Base-by-base conservation (phyloP, 1,140 invertebrate genomes). In the Psix sp. region DNA sequence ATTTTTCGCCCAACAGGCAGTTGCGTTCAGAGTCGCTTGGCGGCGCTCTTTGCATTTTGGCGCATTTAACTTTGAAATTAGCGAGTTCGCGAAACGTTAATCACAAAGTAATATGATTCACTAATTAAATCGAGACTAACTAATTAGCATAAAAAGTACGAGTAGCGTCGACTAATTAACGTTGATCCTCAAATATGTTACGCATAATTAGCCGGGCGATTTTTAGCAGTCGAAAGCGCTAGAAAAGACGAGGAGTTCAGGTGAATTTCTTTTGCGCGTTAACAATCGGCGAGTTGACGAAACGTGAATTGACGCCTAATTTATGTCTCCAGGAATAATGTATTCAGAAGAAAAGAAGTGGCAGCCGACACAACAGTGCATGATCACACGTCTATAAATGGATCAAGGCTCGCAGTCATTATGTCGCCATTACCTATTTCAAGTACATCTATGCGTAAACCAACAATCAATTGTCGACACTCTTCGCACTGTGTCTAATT, bases 41-140 rank as follows among this genome's bases (percentile, higher is more conserved):
- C 3, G 26, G 33, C 21, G 17, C 57, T 57, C 45, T 42, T 51
- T 36, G 14, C 38, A 54, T 68, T 68, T 68, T 60, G 56, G 54
- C 65, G 40, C 65, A 68, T 60, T 68, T 57, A 68, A 68, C 65
- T 36, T 52, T 59, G 52, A 60, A 68, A 68, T 68, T 68, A 68
- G 54, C 54, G 38, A 54, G 45, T 68, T 68, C 46, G 51, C 48
- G 40, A 60, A 60, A 68, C 65, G 65, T 68, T 68, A 68, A 68
- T 68, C 54, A 43, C 45, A 38, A 38, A 11, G 65, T 42, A 68
- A 59, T 59, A 38, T 39, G 52, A 57, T 68, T 56, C 45, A 31
- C 52, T 46, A 68, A 68, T 68, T 68, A 56, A 66, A 66, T 56
- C 52, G 51, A 49, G 45, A 67, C 51, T 36, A 57, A 57, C 46